These are phyloP conservation scores for Cephus spinipes DNA, from an alignment of 2,888 invertebrate genomes.

Conservation along the genomic window DNA sequence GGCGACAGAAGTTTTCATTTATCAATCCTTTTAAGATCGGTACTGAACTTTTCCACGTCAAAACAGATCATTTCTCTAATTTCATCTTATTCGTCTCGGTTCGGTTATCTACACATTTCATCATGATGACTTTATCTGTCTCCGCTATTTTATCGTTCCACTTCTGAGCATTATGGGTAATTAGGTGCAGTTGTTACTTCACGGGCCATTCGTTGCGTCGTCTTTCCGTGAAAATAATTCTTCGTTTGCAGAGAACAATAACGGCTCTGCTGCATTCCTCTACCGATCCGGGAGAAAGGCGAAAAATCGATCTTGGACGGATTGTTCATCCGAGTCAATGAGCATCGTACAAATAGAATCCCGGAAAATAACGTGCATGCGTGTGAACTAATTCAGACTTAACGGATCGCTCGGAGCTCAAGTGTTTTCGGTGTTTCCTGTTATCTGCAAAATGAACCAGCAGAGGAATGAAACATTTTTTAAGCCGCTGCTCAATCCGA, in stretches of 20 bases:
- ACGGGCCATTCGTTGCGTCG: background rate
- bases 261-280: background rate
- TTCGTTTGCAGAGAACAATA: background rate
- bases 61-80: background rate
- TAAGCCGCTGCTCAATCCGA: background rate
- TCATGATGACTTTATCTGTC: background rate
- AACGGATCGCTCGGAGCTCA: background rate
- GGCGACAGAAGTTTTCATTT: background rate
- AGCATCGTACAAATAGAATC: background rate
- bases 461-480: background rate
- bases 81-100: too few species aligned
- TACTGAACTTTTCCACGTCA: background rate
- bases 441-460: background rate
- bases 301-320: background rate
- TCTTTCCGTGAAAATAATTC: background rate
- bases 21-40: background rate
- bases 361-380: background rate
- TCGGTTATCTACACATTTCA: background rate
- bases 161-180: background rate
- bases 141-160: background rate
- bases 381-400: background rate
- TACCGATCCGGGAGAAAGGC: background rate
- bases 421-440: background rate
- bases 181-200: background rate
- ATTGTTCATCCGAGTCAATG: background rate